Percentiles rank a stretch among this genome's conserved stretches.
Conservation (phyloP, 2,113 vertebrate species). For the Neolamprologus sp. region DNA sequence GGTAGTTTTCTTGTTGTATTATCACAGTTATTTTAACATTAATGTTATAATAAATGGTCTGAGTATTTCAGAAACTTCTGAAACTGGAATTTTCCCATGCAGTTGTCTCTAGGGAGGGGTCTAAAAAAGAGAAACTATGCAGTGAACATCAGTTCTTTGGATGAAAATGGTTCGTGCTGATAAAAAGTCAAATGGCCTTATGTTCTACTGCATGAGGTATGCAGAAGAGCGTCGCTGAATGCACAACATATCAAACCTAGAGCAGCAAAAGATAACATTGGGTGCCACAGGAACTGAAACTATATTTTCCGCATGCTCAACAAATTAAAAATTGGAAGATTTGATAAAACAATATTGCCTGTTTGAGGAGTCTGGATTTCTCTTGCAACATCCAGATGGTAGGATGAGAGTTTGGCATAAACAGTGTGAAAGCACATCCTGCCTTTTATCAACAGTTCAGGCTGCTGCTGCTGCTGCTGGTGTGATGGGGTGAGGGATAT, state of each 20-base stretch:
- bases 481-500: neutral
- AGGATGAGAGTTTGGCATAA: neutral
- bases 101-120: neutral
- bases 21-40: neutral
- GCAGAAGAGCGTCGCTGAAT: neutral
- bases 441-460: neutral
- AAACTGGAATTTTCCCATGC: neutral
- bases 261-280: neutral
- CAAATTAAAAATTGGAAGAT: neutral
- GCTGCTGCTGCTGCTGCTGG: neutral
- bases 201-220: neutral
- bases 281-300: neutral
- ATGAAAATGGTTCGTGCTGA: neutral
- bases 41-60: neutral
- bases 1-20: neutral
- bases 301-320: neutral
- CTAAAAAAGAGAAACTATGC: neutral
- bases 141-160: neutral
- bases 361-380: neutral
- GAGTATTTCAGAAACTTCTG: neutral
- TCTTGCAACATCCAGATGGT: neutral
- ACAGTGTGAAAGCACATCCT: neutral
- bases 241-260: neutral
- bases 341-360: neutral
- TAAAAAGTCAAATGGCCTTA: neutral